These are phyloP conservation scores for Dastarcus helophoroides DNA, from an alignment of 2,888 invertebrate species.

Conservation along the genomic window DNA sequence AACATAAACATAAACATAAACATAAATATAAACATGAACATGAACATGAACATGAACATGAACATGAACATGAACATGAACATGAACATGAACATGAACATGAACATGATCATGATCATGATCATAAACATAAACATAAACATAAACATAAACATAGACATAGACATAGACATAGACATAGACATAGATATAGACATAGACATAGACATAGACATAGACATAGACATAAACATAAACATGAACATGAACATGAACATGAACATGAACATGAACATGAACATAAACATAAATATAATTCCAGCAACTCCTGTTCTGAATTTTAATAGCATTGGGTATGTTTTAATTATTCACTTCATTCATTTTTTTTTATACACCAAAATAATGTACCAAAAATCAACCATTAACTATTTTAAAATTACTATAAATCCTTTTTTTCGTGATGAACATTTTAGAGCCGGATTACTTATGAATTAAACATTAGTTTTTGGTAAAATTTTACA, in stretches of 20 bases:
- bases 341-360: too few relatives aligned
- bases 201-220: background rate
- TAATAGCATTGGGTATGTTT: too few relatives aligned
- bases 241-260: constrained; percentile 4
- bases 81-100: constrained; percentile 1
- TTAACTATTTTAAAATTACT: too few relatives aligned
- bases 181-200: constrained; percentile 3
- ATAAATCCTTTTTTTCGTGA: too few relatives aligned
- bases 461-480: too few relatives aligned
- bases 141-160: constrained; percentile 3
- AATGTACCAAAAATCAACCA: too few relatives aligned
- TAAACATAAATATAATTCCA: constrained; percentile 4
- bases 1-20: constrained; percentile 3
- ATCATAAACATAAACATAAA: constrained; percentile 2
- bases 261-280: constrained; percentile 4
- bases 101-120: constrained; percentile 1
- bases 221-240: constrained; percentile 3
- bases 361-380: too few relatives aligned
- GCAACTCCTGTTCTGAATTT: too few relatives aligned
- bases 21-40: constrained; percentile 1
- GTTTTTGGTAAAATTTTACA: too few relatives aligned
- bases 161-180: constrained; percentile 4
- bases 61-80: constrained; percentile 1
- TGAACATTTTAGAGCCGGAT: too few relatives aligned
- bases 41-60: constrained; percentile 2